phyloP scores from a whole-genome alignment of 2,888 invertebrate genomes.

The Hesperia comma region DNA sequence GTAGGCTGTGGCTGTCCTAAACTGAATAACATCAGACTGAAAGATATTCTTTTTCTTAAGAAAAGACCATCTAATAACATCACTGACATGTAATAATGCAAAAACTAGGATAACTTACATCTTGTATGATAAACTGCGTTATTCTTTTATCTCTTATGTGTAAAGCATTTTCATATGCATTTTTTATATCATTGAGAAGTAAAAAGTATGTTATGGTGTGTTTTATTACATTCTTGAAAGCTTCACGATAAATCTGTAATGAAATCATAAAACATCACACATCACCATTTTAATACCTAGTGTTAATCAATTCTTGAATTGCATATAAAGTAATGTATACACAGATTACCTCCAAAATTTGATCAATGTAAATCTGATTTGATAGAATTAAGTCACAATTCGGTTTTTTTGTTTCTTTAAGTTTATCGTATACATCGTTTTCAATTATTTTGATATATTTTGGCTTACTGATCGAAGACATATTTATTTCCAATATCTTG shows the following conservation, averaged over 20 bases:
- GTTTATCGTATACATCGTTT: constrained; percentile 51
- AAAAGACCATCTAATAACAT: too few species aligned
- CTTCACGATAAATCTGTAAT: constrained; percentile 69
- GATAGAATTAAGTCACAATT: constrained; percentile 60
- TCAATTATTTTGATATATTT: constrained; percentile 67
- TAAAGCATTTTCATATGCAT: constrained; percentile 70
- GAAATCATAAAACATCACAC: background rate
- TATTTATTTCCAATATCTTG: background rate
- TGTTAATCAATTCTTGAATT: background rate
- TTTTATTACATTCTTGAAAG: constrained; percentile 61
- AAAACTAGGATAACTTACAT: constrained; percentile 59
- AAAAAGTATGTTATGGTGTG: constrained; percentile 65
- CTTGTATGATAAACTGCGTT: constrained; percentile 65
- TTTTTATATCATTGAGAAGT: constrained; percentile 65
- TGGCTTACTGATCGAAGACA: constrained; percentile 49
- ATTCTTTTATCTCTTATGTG: constrained; percentile 68
- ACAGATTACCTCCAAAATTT: constrained; percentile 61
- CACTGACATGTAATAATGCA: too few species aligned
- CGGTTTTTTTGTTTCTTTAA: constrained; percentile 56
- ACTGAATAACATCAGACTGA: too few species aligned
- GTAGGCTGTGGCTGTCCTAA: too few species aligned
- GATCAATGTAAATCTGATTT: constrained; percentile 63
- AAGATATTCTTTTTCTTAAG: too few species aligned
- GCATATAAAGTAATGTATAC: background rate
- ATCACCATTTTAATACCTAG: background rate